Base-by-base conservation (phyloP, 2,888 invertebrate genomes). In the Druceiella hillmani region DNA sequence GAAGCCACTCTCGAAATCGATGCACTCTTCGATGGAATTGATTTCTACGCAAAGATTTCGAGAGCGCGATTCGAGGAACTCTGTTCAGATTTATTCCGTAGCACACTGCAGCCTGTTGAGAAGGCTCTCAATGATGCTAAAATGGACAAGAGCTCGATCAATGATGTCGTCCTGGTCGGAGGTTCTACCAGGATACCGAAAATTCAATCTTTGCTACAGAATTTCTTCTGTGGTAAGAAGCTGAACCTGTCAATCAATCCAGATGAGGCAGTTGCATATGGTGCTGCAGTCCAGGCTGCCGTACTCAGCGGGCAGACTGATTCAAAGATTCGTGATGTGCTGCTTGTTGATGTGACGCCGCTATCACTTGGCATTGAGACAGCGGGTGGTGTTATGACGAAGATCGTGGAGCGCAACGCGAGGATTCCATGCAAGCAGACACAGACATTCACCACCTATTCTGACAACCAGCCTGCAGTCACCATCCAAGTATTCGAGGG, bases 171-270 rank as follows among this genome's bases (percentile, higher is more conserved):
- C 0, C 62, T 89, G 28, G 88, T 88, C 4, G 88, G 89, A 6
- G 89, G 87, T 3, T 86, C 86, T 0, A 87, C 82, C 1, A 76
- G 86, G 31, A 87, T 87, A 41, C 87, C 87, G 1, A 87, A 86
- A 61, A 78, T 87, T 41, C 87, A 87, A 57, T 79, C 65, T 46
- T 62, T 87, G 47, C 60, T 87, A 7, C 79, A 83, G 59, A 81
- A 79, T 53, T 86, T 79, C 62, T 87, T 87, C 62, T 76, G 76
- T 48, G 82, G 83, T 1, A 85, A 83, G 57, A 72, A 75, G 22
- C 61, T 86, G 4, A 85, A 84, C 54, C 65, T 82, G 33, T 81
- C 81, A 2, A 84, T 87, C 41, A 86, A 87, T 54, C 86, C 87
- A 0, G 86, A 87, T 49, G 87, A 87, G 56, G 86, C 86, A 1